Percentiles rank a stretch among this genome's conserved stretches.
These are phyloP conservation scores for Bos indicus DNA, from an alignment of 2,113 vertebrate genomes.

Conservation along the genomic window DNA sequence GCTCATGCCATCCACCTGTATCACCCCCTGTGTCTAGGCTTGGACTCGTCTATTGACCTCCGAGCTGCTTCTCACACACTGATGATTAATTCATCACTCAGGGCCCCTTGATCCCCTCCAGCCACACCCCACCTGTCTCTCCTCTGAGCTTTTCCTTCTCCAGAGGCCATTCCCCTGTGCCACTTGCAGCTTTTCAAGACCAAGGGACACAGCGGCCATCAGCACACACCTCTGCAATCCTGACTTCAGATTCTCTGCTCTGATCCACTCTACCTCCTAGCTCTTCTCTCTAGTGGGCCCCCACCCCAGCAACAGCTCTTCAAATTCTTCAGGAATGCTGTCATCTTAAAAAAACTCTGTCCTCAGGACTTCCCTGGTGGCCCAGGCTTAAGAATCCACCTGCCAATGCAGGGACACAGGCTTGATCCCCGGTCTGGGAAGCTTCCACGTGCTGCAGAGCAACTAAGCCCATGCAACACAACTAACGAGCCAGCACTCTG, in stretches of 20 bases:
- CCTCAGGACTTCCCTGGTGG: not conserved
- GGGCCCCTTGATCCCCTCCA: not conserved
- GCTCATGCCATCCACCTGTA: not conserved
- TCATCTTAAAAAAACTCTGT: not conserved
- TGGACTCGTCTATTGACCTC: not conserved
- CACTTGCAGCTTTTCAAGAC: not conserved
- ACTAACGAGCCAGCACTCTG: not conserved
- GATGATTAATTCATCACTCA: not conserved
- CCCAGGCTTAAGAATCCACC: not conserved
- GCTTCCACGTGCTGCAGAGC: fast-evolving
- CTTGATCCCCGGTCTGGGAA: not conserved
- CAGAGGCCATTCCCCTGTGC: no score
- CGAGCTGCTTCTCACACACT: not conserved
- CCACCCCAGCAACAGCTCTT: no score
- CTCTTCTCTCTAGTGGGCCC: not conserved
- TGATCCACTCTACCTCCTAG: not conserved
- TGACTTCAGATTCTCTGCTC: not conserved
- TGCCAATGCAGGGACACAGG: not conserved
- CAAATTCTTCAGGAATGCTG: no score
- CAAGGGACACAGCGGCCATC: fast-evolving
- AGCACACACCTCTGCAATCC: not conserved
- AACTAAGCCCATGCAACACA: not conserved
- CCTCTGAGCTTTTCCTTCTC: not conserved
- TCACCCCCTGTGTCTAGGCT: not conserved
- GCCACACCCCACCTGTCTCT: not conserved